Evolutionary conservation across 2,888 invertebrate species (phyloP), one percentile per base, ranked within the genome.

Genomic region (Mongoloraphidia duomilia): DNA sequence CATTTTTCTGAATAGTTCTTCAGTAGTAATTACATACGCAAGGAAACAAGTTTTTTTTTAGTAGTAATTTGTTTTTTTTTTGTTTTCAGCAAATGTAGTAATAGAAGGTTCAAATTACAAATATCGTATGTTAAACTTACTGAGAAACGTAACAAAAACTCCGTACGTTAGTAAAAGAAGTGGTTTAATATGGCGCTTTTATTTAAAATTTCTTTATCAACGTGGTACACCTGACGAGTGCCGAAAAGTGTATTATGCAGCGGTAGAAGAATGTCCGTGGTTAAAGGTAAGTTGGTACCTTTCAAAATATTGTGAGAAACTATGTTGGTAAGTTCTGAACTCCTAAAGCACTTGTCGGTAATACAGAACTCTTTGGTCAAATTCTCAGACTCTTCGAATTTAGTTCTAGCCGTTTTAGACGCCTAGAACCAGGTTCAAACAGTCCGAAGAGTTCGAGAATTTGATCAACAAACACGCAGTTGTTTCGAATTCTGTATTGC

Each of bases 241-340:
- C 50, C 61, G 69, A 49, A 65, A 67, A 49, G 65, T 67, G 9
- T 73, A 71, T 51, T 72, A 76, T 57, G 64, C 68, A 49, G 79
- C 77, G 8, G 68, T 80, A 34, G 79, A 78, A 56, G 74, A 74
- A 58, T 78, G 77, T 55, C 79, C 79, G 1, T 79, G 79, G 79
- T 68, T 76, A 47, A 79, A 79, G 64, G 75, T 76, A 63, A 56
- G 49, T 39, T 39, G 2, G 17, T 39, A 3, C 10, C 10, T 39
- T 39, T 9, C 8, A 12, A n/a, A n/a, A 13, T 39, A 10, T 33
- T 33, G 12, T 2, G 33, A 33, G 36, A 12, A 26, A 17, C n/a
- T n/a, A n/a, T n/a, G n/a, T n/a, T n/a, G n/a, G n/a, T n/a, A n/a
- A n/a, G n/a, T n/a, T n/a, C n/a, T n/a, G n/a, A n/a, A n/a, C n/a